These are phyloP conservation scores for Acrocephalus scirpaceus DNA, from an alignment of 2,797 vertebrate genomes.

Conservation along the genomic window DNA sequence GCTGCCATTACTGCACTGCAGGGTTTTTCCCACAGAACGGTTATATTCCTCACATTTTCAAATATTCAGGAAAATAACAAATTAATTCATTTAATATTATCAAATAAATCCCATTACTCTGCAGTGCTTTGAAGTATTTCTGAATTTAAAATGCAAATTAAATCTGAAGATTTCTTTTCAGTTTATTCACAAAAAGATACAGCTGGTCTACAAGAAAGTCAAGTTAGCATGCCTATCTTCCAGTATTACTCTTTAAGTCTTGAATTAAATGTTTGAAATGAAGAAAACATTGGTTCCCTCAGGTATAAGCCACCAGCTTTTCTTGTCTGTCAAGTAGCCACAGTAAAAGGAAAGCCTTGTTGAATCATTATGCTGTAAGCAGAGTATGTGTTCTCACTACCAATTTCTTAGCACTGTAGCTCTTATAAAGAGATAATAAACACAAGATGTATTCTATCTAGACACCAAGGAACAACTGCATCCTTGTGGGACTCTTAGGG, in stretches of 20 bases:
- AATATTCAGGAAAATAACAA: not conserved
- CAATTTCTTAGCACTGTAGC: not conserved
- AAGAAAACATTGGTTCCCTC: constrained; percentile 8
- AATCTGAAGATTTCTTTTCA: not conserved
- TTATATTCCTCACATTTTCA: not conserved
- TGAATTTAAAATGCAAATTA: constrained; percentile 2
- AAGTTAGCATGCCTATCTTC: not conserved
- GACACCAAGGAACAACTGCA: not conserved
- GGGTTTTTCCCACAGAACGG: not conserved
- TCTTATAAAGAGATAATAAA: not conserved
- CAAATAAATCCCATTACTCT: not conserved
- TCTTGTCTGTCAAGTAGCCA: not conserved
- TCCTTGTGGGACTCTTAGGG: not conserved
- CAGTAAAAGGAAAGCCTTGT: not conserved
- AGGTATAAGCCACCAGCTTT: not conserved
- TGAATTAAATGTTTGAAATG: not conserved
- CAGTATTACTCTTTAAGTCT: not conserved
- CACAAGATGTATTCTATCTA: not conserved
- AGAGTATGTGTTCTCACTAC: not conserved
- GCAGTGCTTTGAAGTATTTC: not conserved
- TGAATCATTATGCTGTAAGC: not conserved
- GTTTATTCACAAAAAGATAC: not conserved
- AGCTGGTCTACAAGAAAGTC: not conserved
- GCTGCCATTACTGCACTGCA: not conserved
- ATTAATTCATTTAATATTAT: not conserved